Evolutionary conservation across 2,888 invertebrate species (phyloP), one percentile per base, ranked within the genome.

Genomic region (Hanleya hanleyi): DNA sequence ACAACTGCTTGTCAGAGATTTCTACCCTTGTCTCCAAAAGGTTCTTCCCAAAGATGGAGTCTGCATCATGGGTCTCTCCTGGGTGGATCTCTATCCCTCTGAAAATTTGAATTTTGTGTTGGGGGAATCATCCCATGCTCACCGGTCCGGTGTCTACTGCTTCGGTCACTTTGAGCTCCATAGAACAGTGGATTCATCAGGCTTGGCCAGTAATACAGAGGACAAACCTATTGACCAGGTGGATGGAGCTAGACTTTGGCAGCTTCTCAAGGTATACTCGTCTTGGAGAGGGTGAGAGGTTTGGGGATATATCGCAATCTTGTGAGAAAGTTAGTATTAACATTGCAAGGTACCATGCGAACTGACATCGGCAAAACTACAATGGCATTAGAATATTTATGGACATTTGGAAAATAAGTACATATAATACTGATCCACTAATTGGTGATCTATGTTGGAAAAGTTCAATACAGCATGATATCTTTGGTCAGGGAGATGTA

Each of bases 41-140:
- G 64, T 78, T 12, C 75, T 80, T 12, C 89, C 89, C 7, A 69
- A 72, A 38, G 83, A 88, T 81, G 86, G 84, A 2, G 78, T 79
- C 64, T 85, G 86, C 65, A 83, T 87, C 32, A 76, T 88, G 66
- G 89, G 89, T n/a, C 74, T 89, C 12, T 79, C 81, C 3, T 89
- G 88, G 89, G 87, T 88, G 15, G 89, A 89, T 73, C 79, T 89
- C 6, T 89, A 87, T 76, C 89, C 88, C 29, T 78, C 77, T 38
- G 88, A 88, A 69, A 82, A 85, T 49, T 77, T 86, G 68, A 89
- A 89, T 67, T 89, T 89, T 84, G 86, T 86, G 6, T 83, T 89
- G 12, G 89, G 89, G 1, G 84, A 88, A 74, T 85, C 87, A 1
- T 82, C 84, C 2, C 70, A 76, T 29, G 35, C 67, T 5, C 75